These are phyloP conservation scores for Fragum whitleyi DNA, from an alignment of 2,888 invertebrate genomes.

Conservation along the genomic window DNA sequence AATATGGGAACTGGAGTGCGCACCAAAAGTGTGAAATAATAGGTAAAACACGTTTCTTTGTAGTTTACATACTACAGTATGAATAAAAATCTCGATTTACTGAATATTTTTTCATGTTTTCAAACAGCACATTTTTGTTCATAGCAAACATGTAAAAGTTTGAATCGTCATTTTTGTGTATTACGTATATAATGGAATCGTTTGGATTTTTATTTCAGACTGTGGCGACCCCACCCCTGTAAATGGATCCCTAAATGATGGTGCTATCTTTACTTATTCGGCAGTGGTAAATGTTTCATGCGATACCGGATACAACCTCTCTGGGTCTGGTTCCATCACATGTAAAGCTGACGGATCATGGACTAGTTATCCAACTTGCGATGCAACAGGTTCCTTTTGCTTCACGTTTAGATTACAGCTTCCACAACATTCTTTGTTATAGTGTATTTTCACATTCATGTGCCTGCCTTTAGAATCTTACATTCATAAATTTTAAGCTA, in stretches of 20 bases:
- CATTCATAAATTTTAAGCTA: too few relatives aligned
- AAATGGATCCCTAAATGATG: constrained; percentile 18
- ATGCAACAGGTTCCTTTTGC: constrained; percentile 12
- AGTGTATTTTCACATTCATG: too few relatives aligned
- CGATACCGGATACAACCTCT: constrained; percentile 24
- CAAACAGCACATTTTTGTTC: too few relatives aligned
- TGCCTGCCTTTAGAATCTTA: too few relatives aligned
- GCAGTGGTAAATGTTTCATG: constrained; percentile 23
- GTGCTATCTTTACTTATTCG: constrained; percentile 1
- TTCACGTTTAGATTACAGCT: too few relatives aligned
- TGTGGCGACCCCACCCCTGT: constrained; percentile 37
- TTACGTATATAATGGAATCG: neutral
- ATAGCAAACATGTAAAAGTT: too few relatives aligned
- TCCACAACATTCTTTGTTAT: too few relatives aligned
- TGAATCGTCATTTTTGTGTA: too few relatives aligned
- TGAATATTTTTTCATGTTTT: too few relatives aligned
- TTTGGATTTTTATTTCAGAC: constrained; percentile 21
- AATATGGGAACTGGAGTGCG: constrained; percentile 8
- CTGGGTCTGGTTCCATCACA: constrained; percentile 29
- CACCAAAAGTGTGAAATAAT: constrained; percentile 4
- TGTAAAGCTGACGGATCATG: constrained; percentile 45
- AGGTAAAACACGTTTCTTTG: neutral
- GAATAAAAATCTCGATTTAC: too few relatives aligned
- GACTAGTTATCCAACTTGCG: constrained; percentile 31
- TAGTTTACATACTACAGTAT: neutral